Base-by-base conservation (phyloP, 2,113 vertebrate species). In the Epinephelus fuscoguttatus region DNA sequence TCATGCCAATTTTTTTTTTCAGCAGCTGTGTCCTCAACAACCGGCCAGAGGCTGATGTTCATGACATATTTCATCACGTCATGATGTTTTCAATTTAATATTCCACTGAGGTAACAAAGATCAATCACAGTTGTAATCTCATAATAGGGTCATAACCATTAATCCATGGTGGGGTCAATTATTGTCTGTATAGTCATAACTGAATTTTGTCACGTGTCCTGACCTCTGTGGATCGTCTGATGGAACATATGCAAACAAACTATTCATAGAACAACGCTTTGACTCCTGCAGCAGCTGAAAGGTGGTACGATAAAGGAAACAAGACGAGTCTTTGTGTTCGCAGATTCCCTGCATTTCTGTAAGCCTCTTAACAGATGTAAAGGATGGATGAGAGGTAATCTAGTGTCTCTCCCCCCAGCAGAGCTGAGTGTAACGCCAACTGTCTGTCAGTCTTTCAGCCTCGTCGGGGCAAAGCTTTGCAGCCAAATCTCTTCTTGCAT, bases 301-400 rank as follows among this genome's bases (percentile, higher is more conserved):
- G 47, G 59, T 6, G 23, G 57, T 33, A 52, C 14, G 2, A 45
- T 21, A 33, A 57, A 27, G 11, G 6, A 18, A 14, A 18, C 75
- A 70, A 42, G 87, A 60, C 27, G 61, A n/a, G 71, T 42, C 18
- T 37, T 53, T 56, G 68, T 60, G 57, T 66, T 49, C 30, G 53
- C 71, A 81, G 9, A 73, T 52, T 57, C 57, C 9, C 37, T 3
- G 52, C 33, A 23, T 78, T 63, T 57, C 30, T 68, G 23, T 75
- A 80, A 89, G 71, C 80, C 42, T 75, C 80, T 88, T 72, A 72
- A 66, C 62, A 85, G 59, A 82, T 85, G 82, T 86, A 80, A 80
- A 60, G 37, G 79, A 84, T 21, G 75, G 70, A 63, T 72, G 71
- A 69, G 52, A 72, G 23, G 52, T 76, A 42, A 84, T 80, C 63